Base-by-base conservation (phyloP, 2,797 vertebrate genomes). In the Oreochromis grahami region DNA sequence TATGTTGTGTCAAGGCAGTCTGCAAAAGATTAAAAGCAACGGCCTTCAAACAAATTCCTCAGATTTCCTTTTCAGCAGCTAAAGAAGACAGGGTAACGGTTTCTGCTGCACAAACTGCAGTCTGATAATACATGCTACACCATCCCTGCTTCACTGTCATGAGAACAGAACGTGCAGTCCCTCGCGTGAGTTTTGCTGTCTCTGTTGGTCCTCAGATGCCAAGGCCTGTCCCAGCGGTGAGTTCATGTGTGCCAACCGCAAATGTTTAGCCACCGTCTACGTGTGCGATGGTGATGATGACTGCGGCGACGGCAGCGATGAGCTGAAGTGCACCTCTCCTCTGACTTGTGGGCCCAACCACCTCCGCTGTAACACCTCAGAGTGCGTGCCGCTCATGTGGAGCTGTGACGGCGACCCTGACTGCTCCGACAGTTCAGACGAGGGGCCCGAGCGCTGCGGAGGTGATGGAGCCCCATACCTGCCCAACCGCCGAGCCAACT, bases 381-480 rank as follows among this genome's bases (percentile, higher is more conserved):
- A 96, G 94, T 99, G 99, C 24, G 98, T 99, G 94, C 98, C 98
- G 0, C 97, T 98, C 89, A 97, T 96, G 94, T 99, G 99, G 99
- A 97, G 98, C 92, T 99, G 99, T 1, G 99, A 99, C 56, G 97
- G 96, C 50, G 98, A 99, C 92, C 95, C 97, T 0, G 99, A 99
- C 95, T 99, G 99, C 38, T 94, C 97, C 1, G 99, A 99, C 68
- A 94, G 95, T 41, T 99, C 98, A 0, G 99, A 99, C 0, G 99
- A 99, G 92, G 94, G 97, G 0, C 55, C 95, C 0, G 98, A 97
- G 85, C 97, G 95, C 38, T 99, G 99, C 0, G 97, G 97, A 0
- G 90, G 91, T 0, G 94, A 94, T 8, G 95, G 93, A 0, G 83
- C 81, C 88, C 91, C 82, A 1, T 93, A 92, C 83, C 85, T 94